Evolutionary conservation across 2,113 vertebrate genomes (phyloP), one percentile per base, ranked within the genome.

Genomic region (Lathamus discolor): DNA sequence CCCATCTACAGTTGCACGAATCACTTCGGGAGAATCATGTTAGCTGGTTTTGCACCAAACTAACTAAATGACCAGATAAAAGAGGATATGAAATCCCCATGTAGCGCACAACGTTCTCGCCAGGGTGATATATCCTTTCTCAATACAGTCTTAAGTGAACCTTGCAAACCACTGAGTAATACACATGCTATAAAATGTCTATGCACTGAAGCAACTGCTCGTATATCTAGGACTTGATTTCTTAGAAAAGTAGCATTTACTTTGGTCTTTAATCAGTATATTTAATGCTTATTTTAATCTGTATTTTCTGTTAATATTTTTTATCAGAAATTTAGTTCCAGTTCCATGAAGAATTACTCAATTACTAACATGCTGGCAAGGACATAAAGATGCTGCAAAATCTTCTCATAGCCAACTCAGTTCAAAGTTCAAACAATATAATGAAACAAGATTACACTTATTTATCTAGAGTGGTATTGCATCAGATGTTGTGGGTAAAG

Each of bases 401-500:
- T 64, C 55, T 90, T 81, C 33, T 90, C 33, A 57, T 74, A 35
- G 31, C 48, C 67, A 87, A 31, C 14, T 75, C 52, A 61, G n/a
- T 93, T 92, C 73, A 84, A 91, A 61, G n/a, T 93, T 92, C 73
- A 84, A 91, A 81, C 24, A 76, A 15, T n/a, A 20, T 79, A 84
- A 90, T 44, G 90, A 89, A 84, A 81, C 9, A 88, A 86, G 31
- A 68, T 84, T 89, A 84, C 46, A 25, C 41, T 76, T 93, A 68
- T 66, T 92, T 89, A 49, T 88, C 62, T 87, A 39, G 74, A 69
- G 35, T 62, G 74, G 41, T 62, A 83, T 94, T 94, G 44, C 80
- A 74, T 92, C 85, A 85, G 73, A 92, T 92, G 73, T 18, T 83
- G 70, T 89, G 77, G 67, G 41, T 77, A 81, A 88, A 90, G 44